Conservation (phyloP, 2,888 invertebrate genomes). For the Drosophila percnosoma region DNA sequence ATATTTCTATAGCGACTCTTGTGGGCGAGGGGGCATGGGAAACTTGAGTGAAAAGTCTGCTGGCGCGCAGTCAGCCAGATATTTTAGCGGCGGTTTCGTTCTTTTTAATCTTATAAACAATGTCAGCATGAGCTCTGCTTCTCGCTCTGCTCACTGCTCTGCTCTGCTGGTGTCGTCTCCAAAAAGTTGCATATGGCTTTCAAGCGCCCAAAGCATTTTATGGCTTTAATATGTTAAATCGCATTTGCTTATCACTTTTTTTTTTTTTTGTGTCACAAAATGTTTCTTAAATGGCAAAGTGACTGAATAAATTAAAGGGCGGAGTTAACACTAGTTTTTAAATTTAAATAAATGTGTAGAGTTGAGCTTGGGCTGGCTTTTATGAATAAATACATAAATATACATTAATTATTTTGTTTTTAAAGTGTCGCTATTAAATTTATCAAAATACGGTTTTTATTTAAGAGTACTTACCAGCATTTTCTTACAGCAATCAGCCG, state of each 20-base stretch:
- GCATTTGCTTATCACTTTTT: constrained; percentile 35
- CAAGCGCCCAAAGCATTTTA: constrained; percentile 50
- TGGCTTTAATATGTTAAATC: constrained; percentile 76
- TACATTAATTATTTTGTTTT: not conserved
- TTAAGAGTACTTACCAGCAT: too few species aligned
- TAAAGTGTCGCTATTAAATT: not conserved
- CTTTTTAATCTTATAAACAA: constrained; percentile 74
- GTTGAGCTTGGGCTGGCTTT: not conserved
- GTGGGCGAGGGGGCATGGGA: not conserved
- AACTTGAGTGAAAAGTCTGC: constrained; percentile 56
- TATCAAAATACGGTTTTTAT: not conserved
- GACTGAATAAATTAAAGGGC: constrained; percentile 12
- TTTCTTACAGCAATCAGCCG: not conserved
- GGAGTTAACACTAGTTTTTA: constrained; percentile 30
- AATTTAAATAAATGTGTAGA: constrained; percentile 21
- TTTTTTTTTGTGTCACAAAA: constrained; percentile 15
- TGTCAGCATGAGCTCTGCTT: constrained; percentile 67
- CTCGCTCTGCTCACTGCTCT: constrained; percentile 2
- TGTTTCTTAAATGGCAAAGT: constrained; percentile 22
- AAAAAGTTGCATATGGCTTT: constrained; percentile 51
- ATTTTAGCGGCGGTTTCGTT: constrained; percentile 55
- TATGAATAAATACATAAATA: constrained; percentile 1
- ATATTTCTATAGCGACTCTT: constrained; percentile 66
- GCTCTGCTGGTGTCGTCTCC: constrained; percentile 29
- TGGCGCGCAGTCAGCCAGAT: constrained; percentile 58